A percentile compares a stretch with the other conserved stretches of the same genome.
Evolutionary conservation across 1,140 invertebrate species (phyloP).

Genomic region (Trichonephila clavipes): DNA sequence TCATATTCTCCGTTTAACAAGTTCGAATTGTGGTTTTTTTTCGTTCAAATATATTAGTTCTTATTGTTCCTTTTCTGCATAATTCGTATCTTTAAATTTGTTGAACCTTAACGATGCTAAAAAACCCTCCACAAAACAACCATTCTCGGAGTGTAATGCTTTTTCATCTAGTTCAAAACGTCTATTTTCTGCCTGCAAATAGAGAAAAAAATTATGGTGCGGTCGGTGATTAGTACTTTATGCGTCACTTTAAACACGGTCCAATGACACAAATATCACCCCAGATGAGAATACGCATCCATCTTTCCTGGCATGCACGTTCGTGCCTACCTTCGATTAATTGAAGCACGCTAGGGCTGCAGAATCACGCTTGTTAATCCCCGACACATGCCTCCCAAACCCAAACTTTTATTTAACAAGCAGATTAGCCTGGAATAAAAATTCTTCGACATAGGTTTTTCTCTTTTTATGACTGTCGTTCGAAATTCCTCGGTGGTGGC

Average conservation of each 20-base stretch:
- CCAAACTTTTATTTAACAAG: constrained; percentile 6
- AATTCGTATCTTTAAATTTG: no score
- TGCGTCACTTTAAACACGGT: neutral
- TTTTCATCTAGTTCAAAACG: no score
- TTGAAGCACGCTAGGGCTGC: neutral
- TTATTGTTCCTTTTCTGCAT: no score
- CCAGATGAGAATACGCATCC: neutral
- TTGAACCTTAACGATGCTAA: no score
- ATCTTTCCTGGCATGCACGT: neutral
- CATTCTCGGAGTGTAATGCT: no score
- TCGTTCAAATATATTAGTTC: no score
- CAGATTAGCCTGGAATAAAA: constrained; percentile 7
- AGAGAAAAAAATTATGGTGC: neutral
- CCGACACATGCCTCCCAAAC: neutral
- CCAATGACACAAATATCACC: constrained; percentile 14
- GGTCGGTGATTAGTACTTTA: neutral
- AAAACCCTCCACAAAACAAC: no score
- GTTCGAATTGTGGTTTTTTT: no score
- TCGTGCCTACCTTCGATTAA: neutral
- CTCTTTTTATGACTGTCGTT: neutral
- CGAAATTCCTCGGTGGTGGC: neutral
- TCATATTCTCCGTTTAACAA: no score
- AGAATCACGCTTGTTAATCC: neutral
- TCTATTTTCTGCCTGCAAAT: no score
- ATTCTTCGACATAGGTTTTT: neutral